These are phyloP conservation scores for Agrochola macilenta DNA, from an alignment of 2,888 invertebrate genomes.

Conservation along the genomic window DNA sequence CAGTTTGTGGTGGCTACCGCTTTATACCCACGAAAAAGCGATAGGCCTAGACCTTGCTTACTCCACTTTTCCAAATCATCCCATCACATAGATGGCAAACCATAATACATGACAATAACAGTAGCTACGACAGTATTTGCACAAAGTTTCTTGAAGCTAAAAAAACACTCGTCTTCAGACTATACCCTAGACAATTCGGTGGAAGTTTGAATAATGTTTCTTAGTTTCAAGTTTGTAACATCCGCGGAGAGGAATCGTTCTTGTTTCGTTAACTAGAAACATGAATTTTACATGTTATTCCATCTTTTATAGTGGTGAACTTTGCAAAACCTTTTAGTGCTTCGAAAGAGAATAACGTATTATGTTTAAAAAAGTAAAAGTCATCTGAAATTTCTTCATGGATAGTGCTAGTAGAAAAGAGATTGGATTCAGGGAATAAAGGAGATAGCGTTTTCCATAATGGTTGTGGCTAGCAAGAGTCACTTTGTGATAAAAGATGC, in stretches of 20 bases:
- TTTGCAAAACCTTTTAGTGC: slow-evolving; percentile 40
- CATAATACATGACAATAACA: slow-evolving; percentile 22
- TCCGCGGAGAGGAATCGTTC: slow-evolving; percentile 54
- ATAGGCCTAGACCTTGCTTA: not conserved
- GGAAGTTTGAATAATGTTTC: slow-evolving; percentile 64
- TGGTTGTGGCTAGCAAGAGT: slow-evolving; percentile 12
- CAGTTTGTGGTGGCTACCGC: no score
- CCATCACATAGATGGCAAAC: slow-evolving; percentile 19
- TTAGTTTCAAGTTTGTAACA: slow-evolving; percentile 52
- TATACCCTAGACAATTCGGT: slow-evolving; percentile 51
- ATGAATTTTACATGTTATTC: slow-evolving; percentile 66
- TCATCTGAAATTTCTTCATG: slow-evolving; percentile 31
- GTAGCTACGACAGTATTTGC: slow-evolving; percentile 8
- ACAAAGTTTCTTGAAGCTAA: slow-evolving; percentile 36
- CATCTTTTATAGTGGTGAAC: slow-evolving; percentile 49
- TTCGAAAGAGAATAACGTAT: slow-evolving; percentile 56
- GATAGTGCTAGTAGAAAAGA: slow-evolving; percentile 18
- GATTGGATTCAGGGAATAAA: slow-evolving; percentile 49
- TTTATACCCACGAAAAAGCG: not conserved
- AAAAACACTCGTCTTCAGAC: slow-evolving; percentile 31
- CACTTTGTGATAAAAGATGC: slow-evolving; percentile 15
- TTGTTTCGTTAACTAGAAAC: slow-evolving; percentile 60
- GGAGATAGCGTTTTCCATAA: slow-evolving; percentile 37
- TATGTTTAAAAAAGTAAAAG: slow-evolving; percentile 49
- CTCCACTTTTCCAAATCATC: slow-evolving; percentile 12